Evolutionary conservation across 2,888 invertebrate genomes (phyloP).

Genomic region (Heliconius sara): DNA sequence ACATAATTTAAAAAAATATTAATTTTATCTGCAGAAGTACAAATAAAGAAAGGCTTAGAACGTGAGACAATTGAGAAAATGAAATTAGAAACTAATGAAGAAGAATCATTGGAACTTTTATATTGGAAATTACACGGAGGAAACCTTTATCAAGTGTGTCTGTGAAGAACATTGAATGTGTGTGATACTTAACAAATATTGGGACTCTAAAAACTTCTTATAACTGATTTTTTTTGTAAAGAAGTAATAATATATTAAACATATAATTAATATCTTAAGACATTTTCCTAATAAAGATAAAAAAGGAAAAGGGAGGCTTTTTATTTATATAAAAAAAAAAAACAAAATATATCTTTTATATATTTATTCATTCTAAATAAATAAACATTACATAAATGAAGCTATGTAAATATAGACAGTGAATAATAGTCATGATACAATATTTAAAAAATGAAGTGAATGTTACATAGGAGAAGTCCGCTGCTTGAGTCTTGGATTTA

Average conservation of each 20-base stretch:
- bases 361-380: constrained; percentile 60
- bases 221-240: constrained; percentile 47
- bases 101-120: constrained; percentile 82
- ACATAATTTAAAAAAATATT: constrained; percentile 69
- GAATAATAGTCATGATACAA: constrained; percentile 51
- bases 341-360: constrained; percentile 56
- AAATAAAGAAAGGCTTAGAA: constrained; percentile 76
- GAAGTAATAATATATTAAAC: constrained; percentile 43
- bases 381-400: constrained; percentile 61
- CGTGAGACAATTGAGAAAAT: constrained; percentile 79
- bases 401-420: constrained; percentile 60
- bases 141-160: constrained; percentile 82
- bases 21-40: constrained; percentile 83
- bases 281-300: constrained; percentile 69
- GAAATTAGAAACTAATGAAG: constrained; percentile 76
- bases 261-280: constrained; percentile 42
- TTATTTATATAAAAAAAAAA: constrained; percentile 60
- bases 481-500: constrained; percentile 61
- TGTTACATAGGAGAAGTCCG: constrained; percentile 44
- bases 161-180: constrained; percentile 55
- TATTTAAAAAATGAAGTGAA: constrained; percentile 38
- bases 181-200: constrained; percentile 53
- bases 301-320: constrained; percentile 71
- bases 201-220: constrained; percentile 48
- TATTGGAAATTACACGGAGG: constrained; percentile 87